Base-by-base conservation (phyloP, 2,888 invertebrate genomes). In the Neoaliturus tenellus region DNA sequence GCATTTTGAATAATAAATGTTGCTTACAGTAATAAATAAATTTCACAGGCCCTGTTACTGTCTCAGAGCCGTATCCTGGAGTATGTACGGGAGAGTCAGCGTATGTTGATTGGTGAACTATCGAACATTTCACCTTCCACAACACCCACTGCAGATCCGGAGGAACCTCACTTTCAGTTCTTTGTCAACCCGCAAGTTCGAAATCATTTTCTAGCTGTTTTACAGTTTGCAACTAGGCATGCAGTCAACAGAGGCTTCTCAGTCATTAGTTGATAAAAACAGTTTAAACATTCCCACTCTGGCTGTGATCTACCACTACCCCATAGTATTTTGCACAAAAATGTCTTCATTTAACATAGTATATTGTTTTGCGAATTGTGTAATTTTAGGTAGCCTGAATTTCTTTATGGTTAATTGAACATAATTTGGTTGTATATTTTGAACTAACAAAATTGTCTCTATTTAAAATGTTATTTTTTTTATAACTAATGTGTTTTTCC, bases 151-250 rank as follows among this genome's bases (percentile, higher is more conserved):
- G 17, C 20, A 41, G 55, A 82, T n/a, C 44, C 39, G n/a, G 78
- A 55, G 23, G 81, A 78, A 25, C 82, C 82, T 28, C 73, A 51
- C 81, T 48, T 84, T 2, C 78, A 62, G 62, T 88, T 86, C 41
- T 82, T 73, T 86, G 85, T 84, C 88, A 91, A 17, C 87, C 90
- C 91, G 10, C 90, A 91, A 85, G 89, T 90, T 71, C 91, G 92
- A 81, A 92, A 92, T 88, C 92, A 93, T 88, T 91, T 93, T 86
- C 88, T 92, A 55, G 91, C 91, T 86, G 88, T 93, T 84, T 90
- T 93, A 73, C 90, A 90, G 67, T 89, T 93, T 84, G 92, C 92
- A 4, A 92, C 92, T 88, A 91, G 92, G 85, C 93, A 93, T 88
- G 90, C 90, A 86, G 90, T 91, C 86, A 90, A 90, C 85, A 91